Base-by-base conservation (phyloP, 2,797 vertebrate genomes). In the Siniperca undulata region DNA sequence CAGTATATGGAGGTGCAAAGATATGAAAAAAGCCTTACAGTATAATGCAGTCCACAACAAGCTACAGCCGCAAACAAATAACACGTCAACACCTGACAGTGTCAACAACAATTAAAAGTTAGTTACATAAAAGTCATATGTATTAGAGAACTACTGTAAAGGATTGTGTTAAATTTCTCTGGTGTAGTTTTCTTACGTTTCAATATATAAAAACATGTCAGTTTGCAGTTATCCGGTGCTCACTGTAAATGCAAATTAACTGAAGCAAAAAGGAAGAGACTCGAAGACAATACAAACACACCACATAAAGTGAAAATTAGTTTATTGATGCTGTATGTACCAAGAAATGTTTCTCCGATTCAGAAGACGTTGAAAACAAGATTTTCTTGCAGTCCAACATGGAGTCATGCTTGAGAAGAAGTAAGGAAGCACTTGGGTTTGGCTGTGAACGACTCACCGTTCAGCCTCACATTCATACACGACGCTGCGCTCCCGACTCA, bases 281-380 rank as follows among this genome's bases (percentile, higher is more conserved):
- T 40, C 8, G 9, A 30, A 66, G 38, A 44, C 20, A 34, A 72
- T 4, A 40, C 20, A 48, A 73, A 68, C 24, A 62, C 0, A 36
- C 22, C n/a, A 66, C 20, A 55, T 60, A 19, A 84, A 80, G 86
- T 92, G 84, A 88, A 89, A 94, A 92, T 92, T 74, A 65, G 88
- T 96, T 96, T 96, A 96, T 95, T 96, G 87, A 93, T 87, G 86
- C 82, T 85, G 78, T 78, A 82, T 92, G 93, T 95, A 94, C 93
- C 92, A 94, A 90, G 86, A 92, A 74, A 62, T 46, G 62, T 74
- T 84, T 86, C 78, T 89, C 60, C 6, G 38, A 74, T 58, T 86
- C 74, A 48, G 40, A 81, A 65, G 71, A 78, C 1, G 60, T 73
- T 60, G 77, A 82, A 82, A 90, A 89, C 70, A 60, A n/a, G 55